Percentiles rank a stretch among this genome's conserved stretches.
Conservation (phyloP, 2,888 invertebrate species). For the Trissolcus brochymenae region DNA sequence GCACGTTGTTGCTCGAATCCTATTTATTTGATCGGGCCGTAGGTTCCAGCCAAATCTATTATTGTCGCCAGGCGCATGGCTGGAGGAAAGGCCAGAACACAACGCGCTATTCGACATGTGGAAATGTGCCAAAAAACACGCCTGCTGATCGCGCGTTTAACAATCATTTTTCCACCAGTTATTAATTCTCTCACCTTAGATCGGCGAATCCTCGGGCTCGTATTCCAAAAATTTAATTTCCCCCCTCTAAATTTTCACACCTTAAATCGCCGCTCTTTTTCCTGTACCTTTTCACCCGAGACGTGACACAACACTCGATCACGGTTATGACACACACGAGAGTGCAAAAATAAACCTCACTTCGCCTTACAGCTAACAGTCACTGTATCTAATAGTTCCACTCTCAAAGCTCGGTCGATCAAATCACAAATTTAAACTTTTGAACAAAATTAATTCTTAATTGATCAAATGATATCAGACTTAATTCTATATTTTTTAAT, state of each 20-base stretch:
- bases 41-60: slow-evolving; percentile 77
- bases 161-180: slow-evolving; percentile 36
- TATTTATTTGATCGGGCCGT: slow-evolving; percentile 76
- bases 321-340: slow-evolving; percentile 50
- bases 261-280: slow-evolving; percentile 8
- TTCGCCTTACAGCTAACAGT: slow-evolving; percentile 4
- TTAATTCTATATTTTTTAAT: neutral
- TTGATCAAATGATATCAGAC: neutral
- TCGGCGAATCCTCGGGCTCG: neutral
- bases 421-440: no score
- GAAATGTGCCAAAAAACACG: slow-evolving; percentile 55
- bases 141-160: slow-evolving; percentile 13
- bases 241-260: no score
- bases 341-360: slow-evolving; percentile 56
- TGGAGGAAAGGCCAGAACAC: slow-evolving; percentile 70
- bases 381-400: no score
- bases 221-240: neutral
- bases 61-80: slow-evolving; percentile 75
- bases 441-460: no score
- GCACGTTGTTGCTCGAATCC: slow-evolving; percentile 69
- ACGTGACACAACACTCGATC: slow-evolving; percentile 33
- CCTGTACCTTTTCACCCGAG: slow-evolving; percentile 10
- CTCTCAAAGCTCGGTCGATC: no score
- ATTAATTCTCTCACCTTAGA: slow-evolving; percentile 6
- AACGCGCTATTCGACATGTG: slow-evolving; percentile 52